phyloP scores from a whole-genome alignment of 2,888 invertebrate genomes.

The Nezara viridula region DNA sequence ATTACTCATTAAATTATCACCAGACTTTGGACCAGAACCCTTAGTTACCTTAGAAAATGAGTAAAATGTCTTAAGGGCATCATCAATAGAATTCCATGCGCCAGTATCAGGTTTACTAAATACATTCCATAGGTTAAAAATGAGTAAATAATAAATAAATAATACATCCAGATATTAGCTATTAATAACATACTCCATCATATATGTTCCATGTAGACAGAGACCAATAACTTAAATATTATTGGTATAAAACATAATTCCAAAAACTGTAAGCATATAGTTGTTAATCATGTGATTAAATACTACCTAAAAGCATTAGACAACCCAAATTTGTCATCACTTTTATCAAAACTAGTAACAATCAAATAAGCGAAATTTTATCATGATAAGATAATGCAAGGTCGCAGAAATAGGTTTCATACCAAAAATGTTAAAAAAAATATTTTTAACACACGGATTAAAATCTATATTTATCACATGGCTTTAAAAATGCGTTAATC shows the following conservation, averaged over 20 bases:
- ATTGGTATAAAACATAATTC: not conserved
- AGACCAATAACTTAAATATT: not conserved
- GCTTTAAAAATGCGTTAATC: not conserved
- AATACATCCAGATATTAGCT: not conserved
- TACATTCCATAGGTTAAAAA: not conserved
- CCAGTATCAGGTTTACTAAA: not conserved
- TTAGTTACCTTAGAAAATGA: not conserved
- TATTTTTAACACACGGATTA: not conserved
- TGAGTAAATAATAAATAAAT: not conserved
- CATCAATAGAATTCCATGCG: not conserved
- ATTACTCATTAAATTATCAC: not conserved
- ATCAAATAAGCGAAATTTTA: not conserved
- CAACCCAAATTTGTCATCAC: not conserved
- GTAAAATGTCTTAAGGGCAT: not conserved
- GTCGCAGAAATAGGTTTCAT: not conserved
- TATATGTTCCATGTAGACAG: not conserved
- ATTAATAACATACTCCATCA: not conserved
- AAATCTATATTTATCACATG: not conserved
- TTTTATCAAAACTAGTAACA: not conserved
- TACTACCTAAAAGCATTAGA: not conserved
- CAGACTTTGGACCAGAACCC: not conserved
- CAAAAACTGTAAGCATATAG: not conserved
- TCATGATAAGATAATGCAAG: not conserved
- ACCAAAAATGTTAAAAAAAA: not conserved
- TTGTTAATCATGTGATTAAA: not conserved